A percentile compares a stretch with the other conserved stretches of the same genome.
Conservation (phyloP, 2,113 vertebrate species). For the Ciconia maguari region DNA sequence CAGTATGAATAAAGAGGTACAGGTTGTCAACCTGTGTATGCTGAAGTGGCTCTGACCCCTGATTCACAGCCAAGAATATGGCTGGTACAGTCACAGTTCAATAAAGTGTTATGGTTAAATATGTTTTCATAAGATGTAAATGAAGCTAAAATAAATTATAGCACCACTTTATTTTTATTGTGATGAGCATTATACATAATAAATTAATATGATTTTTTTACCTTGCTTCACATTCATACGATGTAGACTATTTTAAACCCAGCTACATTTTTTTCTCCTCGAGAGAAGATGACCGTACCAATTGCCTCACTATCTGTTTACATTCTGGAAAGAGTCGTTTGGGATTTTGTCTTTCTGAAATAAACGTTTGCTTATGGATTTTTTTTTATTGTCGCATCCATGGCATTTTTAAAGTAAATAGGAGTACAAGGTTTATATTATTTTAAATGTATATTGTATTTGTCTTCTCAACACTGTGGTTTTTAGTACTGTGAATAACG, state of each 20-base stretch:
- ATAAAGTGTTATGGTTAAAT: neutral
- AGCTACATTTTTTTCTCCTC: neutral
- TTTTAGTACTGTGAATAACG: constrained; percentile 81
- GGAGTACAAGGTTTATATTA: constrained; percentile 81
- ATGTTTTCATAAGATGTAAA: constrained; percentile 18
- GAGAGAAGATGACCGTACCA: constrained; percentile 45
- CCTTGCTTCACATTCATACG: neutral
- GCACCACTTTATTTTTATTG: constrained; percentile 42
- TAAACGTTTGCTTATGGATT: constrained; percentile 54
- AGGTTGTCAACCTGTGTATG: neutral
- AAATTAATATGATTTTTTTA: neutral
- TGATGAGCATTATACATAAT: constrained; percentile 1
- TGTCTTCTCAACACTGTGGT: constrained; percentile 81
- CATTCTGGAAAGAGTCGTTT: constrained; percentile 40
- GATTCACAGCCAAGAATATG: neutral
- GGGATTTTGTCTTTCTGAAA: constrained; percentile 68
- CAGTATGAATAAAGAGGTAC: neutral
- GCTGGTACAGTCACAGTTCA: neutral
- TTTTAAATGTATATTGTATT: constrained; percentile 85
- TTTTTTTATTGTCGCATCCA: constrained; percentile 77
- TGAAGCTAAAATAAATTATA: constrained; percentile 15
- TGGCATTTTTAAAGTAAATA: constrained; percentile 78
- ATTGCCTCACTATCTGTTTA: constrained; percentile 67
- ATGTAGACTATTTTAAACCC: constrained; percentile 29
- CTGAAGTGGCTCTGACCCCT: neutral